Evolutionary conservation across 1,140 invertebrate genomes (phyloP), one percentile per base, ranked within the genome.

Genomic region (Leptoteleia sp.): DNA sequence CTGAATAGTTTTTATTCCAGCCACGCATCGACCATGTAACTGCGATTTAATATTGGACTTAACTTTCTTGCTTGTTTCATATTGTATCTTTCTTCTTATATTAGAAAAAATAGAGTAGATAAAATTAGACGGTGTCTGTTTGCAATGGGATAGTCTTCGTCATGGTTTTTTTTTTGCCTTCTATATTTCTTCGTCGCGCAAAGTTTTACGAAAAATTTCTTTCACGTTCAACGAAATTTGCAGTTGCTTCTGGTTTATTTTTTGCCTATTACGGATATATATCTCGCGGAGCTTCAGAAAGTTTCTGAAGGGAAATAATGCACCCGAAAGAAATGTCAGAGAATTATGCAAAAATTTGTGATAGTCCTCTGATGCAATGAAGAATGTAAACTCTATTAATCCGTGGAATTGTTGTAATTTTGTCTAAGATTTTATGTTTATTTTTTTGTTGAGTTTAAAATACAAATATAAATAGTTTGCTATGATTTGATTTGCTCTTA

Each of bases 1-100:
- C 64, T 68, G 62, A 68, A 50, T 76, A 47, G 62, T n/a, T n/a
- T n/a, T n/a, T n/a, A n/a, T 22, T 35, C 55, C 22, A 68, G 71
- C 52, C 59, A 57, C 37, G 27, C 38, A 57, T 38, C 11, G 15
- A 13, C 55, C 22, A 15, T 29, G 48, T 64, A 64, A 64, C 52
- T 31, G 57, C 27, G 42, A 29, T 57, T 62, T 42, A 40, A 48
- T 64, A 64, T 48, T 73, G 59, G 61, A 64, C 59, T 59, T 73
- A 65, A 42, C 35, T 9, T 65, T 64, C 38, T 40, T 73, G 33
- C 43, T 64, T 50, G 6, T 38, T 62, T 72, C 27, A 16, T 54
- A 62, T 52, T 12, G 54, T 57, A 9, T 4, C 57, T 68, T 59
- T 31, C 37, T 47, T 43, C 8, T 15, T 37, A 48, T 25, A 0